phyloP scores from a whole-genome alignment of 2,888 invertebrate species.

The Platycnemis pennipes region DNA sequence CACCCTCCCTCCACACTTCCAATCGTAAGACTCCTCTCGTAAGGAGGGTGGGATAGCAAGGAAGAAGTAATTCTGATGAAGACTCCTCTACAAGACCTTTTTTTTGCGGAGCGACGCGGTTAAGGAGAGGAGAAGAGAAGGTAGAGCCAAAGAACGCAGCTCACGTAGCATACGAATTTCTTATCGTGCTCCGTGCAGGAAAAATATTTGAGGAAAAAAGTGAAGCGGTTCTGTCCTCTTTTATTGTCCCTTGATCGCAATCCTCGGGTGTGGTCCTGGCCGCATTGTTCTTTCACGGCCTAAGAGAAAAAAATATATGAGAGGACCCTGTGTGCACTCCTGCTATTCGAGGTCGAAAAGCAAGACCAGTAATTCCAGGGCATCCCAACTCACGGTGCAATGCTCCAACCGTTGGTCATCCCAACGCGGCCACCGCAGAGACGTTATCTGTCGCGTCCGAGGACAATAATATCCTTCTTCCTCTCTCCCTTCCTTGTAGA shows the following conservation, averaged over 20 bases:
- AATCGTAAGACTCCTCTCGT: not conserved
- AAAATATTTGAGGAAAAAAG: not conserved
- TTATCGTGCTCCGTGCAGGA: not conserved
- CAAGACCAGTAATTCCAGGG: not conserved
- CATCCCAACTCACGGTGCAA: not conserved
- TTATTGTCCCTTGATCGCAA: not conserved
- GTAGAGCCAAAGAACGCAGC: not conserved
- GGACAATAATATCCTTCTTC: not conserved
- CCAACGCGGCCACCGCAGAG: not conserved
- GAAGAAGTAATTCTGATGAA: too few species aligned
- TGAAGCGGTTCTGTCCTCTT: not conserved
- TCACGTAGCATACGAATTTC: not conserved
- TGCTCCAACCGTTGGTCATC: not conserved
- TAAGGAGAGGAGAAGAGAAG: not conserved
- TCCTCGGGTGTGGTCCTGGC: not conserved
- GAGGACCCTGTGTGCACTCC: not conserved
- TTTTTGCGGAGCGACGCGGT: not conserved
- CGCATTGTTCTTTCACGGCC: not conserved
- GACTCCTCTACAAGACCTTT: too few species aligned
- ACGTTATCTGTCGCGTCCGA: not conserved
- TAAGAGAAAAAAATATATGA: too few species aligned
- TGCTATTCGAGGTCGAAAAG: not conserved
- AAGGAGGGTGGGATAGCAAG: too few species aligned
- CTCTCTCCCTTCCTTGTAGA: not conserved
- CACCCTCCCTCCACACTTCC: not conserved